Conservation (phyloP, 1,140 invertebrate genomes). For the Aphis craccivora region DNA sequence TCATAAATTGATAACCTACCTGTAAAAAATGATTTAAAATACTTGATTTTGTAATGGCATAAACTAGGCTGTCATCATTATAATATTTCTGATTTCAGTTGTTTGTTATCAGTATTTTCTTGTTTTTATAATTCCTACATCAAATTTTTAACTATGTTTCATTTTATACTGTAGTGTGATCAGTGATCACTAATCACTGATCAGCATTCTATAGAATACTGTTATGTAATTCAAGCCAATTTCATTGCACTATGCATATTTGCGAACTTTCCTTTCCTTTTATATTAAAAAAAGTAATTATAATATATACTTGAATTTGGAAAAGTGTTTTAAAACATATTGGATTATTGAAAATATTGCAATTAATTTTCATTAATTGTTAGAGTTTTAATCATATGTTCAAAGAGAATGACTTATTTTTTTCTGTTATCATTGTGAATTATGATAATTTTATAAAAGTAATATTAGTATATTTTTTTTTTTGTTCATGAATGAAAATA, state of each 20-base stretch:
- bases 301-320: neutral
- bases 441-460: neutral
- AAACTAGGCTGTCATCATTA: neutral
- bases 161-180: neutral
- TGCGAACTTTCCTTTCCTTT: neutral
- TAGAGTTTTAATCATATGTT: neutral
- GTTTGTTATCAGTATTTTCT: neutral
- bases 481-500: neutral
- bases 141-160: neutral
- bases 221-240: neutral
- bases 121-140: too few relatives aligned
- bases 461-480: neutral
- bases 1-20: neutral
- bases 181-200: neutral
- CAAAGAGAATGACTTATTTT: conserved; percentile 16
- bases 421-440: conserved; percentile 21
- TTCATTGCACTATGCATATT: neutral
- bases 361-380: neutral
- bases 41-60: neutral
- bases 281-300: neutral
- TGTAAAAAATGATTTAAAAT: neutral
- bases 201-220: neutral
- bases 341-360: neutral
- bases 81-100: neutral
- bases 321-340: neutral